Evolutionary conservation across 2,113 vertebrate genomes (phyloP).

Genomic region (Nyctibius bracteatus): DNA sequence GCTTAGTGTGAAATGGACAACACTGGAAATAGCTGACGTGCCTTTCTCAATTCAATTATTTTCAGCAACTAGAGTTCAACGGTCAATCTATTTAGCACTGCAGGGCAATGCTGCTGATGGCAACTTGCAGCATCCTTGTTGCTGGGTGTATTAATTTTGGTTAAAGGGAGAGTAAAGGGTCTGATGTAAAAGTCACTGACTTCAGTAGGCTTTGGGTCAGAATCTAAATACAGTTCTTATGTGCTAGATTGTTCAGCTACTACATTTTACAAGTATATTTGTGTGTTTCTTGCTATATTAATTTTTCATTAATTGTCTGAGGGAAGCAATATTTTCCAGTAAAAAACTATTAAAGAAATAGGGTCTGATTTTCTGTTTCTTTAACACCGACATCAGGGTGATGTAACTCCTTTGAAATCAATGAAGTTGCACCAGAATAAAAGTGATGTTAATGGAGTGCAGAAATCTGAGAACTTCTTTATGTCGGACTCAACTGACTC

Average conservation of each 20-base stretch:
- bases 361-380: background rate
- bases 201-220: background rate
- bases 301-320: background rate
- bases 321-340: background rate
- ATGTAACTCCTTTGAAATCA: conserved; percentile 17
- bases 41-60: background rate
- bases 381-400: background rate
- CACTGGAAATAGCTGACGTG: background rate
- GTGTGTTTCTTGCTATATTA: background rate
- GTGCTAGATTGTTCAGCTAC: background rate
- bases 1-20: background rate
- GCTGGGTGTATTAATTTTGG: background rate
- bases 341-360: background rate
- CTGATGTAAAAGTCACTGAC: background rate
- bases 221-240: background rate
- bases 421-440: conserved; percentile 26
- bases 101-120: background rate
- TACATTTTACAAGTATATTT: background rate
- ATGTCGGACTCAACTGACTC: conserved; percentile 8
- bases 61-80: background rate
- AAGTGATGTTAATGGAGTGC: conserved; percentile 50
- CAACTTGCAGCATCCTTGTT: background rate
- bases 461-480: conserved; percentile 47
- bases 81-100: background rate
- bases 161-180: background rate